Evolutionary conservation across 1,140 invertebrate genomes (phyloP), one percentile per base, ranked within the genome.

Genomic region (Oryzaephilus surinamensis): DNA sequence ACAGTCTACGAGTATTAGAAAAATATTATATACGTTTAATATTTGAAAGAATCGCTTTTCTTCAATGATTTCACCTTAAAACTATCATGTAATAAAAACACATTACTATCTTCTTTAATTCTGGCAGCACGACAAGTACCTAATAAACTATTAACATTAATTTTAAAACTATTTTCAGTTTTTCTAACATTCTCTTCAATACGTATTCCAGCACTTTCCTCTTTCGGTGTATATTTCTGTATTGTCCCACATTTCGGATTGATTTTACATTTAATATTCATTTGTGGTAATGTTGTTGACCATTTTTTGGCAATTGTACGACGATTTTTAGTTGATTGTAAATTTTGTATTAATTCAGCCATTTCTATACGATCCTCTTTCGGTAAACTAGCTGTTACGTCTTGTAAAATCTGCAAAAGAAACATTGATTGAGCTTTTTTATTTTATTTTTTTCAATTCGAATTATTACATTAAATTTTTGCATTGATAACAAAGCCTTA

Each of bases 401-500:
- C 56, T 43, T 60, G 52, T 23, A 60, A 45, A 23, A 61, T 43
- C 58, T 61, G 23, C 4, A 50, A 39, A 16, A 21, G 33, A 26
- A 43, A 13, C 11, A 41, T 18, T 26, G n/a, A n/a, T n/a, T n/a
- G n/a, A n/a, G 4, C 18, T 15, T 8, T 15, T 15, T 15, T 19
- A 18, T 14, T 12, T n/a, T 6, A 17, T 4, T 6, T n/a, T n/a
- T n/a, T n/a, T n/a, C n/a, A n/a, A n/a, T n/a, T n/a, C n/a, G n/a
- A n/a, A 11, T 4, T 48, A 55, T 46, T 44, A 62, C 58, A 38
- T 51, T 58, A 11, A 62, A 27, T 43, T 61, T 62, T 32, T 61
- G 54, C 53, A 62, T 56, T 10, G 50, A 33, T 2, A 53, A 14
- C 18, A 62, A 41, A 1, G 54, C 38, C 29, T 54, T 46, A 3